Evolutionary conservation across 2,888 invertebrate genomes (phyloP).

Genomic region (Eupithecia tripunctaria): DNA sequence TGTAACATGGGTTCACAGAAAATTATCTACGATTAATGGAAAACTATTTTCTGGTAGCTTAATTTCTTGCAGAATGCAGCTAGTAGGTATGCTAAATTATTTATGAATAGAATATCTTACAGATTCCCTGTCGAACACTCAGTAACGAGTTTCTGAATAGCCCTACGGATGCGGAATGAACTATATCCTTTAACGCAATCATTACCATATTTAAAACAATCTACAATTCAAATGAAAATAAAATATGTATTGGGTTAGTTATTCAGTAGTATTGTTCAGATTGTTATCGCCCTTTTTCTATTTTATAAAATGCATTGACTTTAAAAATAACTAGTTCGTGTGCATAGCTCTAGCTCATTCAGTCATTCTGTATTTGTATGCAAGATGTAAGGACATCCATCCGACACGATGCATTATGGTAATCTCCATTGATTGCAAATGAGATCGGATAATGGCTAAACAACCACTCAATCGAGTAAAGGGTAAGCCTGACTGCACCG

Average conservation of each 20-base stretch:
- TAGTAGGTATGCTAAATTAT: no score
- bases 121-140: no score
- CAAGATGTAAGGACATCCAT: conserved; percentile 46
- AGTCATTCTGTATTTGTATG: conserved; percentile 11
- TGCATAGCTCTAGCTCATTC: conserved; percentile 1
- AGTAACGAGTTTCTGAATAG: no score
- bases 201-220: background rate
- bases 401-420: conserved; percentile 68
- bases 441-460: conserved; percentile 63
- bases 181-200: background rate
- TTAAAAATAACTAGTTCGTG: background rate
- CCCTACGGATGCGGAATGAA: no score
- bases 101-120: no score
- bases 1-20: no score
- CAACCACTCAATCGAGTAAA: conserved; percentile 37
- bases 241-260: background rate
- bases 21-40: no score
- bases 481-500: conserved; percentile 23
- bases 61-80: no score
- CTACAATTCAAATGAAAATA: background rate
- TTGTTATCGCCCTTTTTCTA: background rate
- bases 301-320: background rate
- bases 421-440: conserved; percentile 82
- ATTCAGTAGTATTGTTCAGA: background rate
- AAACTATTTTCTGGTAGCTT: no score